phyloP scores from a whole-genome alignment of 2,113 vertebrate species.

The Nesogale talazaci region DNA sequence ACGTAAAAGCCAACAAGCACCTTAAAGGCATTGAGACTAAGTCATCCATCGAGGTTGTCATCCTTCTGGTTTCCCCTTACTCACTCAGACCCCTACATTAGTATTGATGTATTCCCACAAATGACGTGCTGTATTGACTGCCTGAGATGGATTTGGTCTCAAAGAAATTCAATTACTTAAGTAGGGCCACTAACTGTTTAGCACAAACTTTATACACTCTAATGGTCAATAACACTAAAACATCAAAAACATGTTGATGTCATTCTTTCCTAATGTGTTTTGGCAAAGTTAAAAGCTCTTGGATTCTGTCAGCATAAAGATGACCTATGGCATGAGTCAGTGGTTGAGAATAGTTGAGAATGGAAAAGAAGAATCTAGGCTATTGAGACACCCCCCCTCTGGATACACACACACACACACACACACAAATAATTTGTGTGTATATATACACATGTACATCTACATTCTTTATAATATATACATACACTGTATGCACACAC shows the following conservation, averaged over 20 bases:
- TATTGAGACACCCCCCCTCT: too few species aligned
- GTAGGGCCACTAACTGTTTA: slow-evolving; percentile 25
- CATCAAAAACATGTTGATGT: slow-evolving; percentile 35
- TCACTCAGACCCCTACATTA: neutral
- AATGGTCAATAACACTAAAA: slow-evolving; percentile 24
- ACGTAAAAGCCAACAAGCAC: neutral
- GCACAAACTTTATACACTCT: slow-evolving; percentile 19
- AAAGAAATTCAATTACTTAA: slow-evolving; percentile 55
- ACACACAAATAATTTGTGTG: too few species aligned
- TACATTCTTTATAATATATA: too few species aligned
- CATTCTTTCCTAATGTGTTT: slow-evolving; percentile 45
- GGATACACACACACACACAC: too few species aligned
- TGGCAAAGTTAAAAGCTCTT: slow-evolving; percentile 34
- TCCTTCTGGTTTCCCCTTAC: neutral
- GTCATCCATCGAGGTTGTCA: neutral
- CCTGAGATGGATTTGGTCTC: neutral
- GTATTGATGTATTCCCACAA: neutral
- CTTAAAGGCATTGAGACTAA: neutral
- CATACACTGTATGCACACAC: too few species aligned
- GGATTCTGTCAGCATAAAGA: slow-evolving; percentile 8
- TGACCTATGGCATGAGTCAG: slow-evolving; percentile 10
- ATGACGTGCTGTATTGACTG: slow-evolving; percentile 22
- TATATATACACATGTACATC: too few species aligned
- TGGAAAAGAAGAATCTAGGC: neutral
- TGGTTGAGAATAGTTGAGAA: neutral